Conservation (phyloP, 2,797 vertebrate species). For the Labeo calbasu region DNA sequence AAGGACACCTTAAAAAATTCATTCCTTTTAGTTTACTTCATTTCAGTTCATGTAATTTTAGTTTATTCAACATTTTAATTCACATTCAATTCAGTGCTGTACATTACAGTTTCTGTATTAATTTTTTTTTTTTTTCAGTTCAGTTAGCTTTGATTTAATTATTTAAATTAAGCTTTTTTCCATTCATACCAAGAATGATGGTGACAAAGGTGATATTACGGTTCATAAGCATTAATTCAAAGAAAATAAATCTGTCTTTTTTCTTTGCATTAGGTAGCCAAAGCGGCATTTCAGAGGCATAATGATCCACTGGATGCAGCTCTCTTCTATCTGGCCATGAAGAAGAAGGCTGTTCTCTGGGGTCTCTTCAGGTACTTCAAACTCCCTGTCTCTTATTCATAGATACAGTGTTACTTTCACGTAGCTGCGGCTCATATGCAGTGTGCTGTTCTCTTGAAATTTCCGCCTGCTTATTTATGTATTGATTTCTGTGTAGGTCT, state of each 20-base stretch:
- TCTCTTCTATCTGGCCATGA: constrained; percentile 96
- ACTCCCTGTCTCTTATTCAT: not conserved
- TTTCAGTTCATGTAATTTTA: too few species aligned
- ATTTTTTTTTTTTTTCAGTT: too few species aligned
- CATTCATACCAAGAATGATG: too few species aligned
- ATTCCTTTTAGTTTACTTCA: too few species aligned
- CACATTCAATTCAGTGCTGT: too few species aligned
- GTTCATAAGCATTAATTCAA: not conserved
- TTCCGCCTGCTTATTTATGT: not conserved
- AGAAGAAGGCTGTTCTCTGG: constrained; percentile 98
- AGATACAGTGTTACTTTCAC: not conserved
- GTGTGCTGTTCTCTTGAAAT: not conserved
- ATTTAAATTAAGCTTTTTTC: too few species aligned
- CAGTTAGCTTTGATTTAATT: too few species aligned
- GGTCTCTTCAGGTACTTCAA: constrained; percentile 90
- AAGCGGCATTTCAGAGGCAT: constrained; percentile 95
- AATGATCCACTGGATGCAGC: constrained; percentile 95
- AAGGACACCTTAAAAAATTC: too few species aligned
- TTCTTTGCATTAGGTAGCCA: constrained; percentile 83
- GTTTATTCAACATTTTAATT: too few species aligned
- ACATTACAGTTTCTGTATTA: too few species aligned
- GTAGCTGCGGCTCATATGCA: not conserved
- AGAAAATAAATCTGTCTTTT: not conserved
- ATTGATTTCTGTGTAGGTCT: constrained; percentile 78
- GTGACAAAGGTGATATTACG: too few species aligned